Evolutionary conservation across 1,140 invertebrate species (phyloP).

Genomic region (Papilio machaon): DNA sequence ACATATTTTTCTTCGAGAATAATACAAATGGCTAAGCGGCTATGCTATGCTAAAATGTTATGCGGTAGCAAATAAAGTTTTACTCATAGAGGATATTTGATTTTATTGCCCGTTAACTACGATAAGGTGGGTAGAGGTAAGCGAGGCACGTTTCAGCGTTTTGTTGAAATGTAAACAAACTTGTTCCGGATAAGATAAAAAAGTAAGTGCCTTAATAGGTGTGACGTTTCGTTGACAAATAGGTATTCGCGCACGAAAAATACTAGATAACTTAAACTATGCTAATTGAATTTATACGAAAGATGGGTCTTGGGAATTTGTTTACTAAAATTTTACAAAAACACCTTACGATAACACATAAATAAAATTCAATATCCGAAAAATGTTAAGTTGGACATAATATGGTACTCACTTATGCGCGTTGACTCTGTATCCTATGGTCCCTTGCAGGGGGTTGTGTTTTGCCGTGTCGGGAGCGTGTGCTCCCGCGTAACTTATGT

Average conservation of each 20-base stretch:
- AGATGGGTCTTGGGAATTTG: neutral
- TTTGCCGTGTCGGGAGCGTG: slow-evolving; percentile 73
- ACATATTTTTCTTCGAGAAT: neutral
- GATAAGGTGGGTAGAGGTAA: slow-evolving; percentile 72
- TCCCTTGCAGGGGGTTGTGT: slow-evolving; percentile 72
- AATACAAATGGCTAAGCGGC: neutral
- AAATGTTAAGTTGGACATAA: slow-evolving; percentile 26
- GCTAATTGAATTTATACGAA: slow-evolving; percentile 44
- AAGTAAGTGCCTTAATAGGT: slow-evolving; percentile 52
- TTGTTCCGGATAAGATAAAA: slow-evolving; percentile 80
- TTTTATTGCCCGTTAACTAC: slow-evolving; percentile 75
- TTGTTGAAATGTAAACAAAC: slow-evolving; percentile 79
- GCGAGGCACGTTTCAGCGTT: slow-evolving; percentile 75
- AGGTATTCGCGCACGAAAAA: slow-evolving; percentile 40
- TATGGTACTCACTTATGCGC: slow-evolving; percentile 70
- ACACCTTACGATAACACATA: neutral
- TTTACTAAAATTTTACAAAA: slow-evolving; percentile 24
- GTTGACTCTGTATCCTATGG: slow-evolving; percentile 77
- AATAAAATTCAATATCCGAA: neutral
- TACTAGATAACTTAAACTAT: slow-evolving; percentile 40
- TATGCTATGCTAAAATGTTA: neutral
- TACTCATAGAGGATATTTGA: slow-evolving; percentile 61
- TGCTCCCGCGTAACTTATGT: slow-evolving; percentile 68
- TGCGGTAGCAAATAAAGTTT: slow-evolving; percentile 42
- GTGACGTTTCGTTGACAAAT: slow-evolving; percentile 42